Conservation (phyloP, 2,113 vertebrate species). For the Dicentrarchus labrax region DNA sequence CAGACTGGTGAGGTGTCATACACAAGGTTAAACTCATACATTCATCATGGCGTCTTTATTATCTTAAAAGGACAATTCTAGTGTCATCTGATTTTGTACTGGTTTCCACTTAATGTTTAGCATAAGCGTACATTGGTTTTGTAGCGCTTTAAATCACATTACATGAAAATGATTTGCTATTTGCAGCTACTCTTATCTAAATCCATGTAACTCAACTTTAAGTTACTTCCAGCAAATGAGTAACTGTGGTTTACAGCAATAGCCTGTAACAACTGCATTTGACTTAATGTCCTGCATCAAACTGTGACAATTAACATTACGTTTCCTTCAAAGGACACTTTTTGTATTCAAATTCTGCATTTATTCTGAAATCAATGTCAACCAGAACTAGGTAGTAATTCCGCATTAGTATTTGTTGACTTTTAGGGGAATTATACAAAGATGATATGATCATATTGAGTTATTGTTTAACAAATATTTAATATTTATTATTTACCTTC, state of each 20-base stretch:
- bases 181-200: neutral
- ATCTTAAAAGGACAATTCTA: neutral
- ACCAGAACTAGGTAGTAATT: neutral
- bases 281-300: neutral
- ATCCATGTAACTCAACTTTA: neutral
- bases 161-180: neutral
- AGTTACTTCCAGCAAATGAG: neutral
- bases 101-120: neutral
- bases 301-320: neutral
- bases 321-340: neutral
- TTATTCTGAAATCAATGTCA: neutral
- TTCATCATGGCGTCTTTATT: neutral
- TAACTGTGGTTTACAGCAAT: neutral
- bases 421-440: neutral
- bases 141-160: neutral
- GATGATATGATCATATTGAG: neutral
- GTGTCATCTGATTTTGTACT: neutral
- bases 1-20: conserved; percentile 72
- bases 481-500: conserved; percentile 93
- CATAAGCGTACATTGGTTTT: neutral
- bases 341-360: neutral
- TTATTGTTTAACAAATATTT: neutral
- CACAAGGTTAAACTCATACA: neutral
- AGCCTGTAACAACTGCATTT: neutral
- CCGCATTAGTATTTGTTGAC: neutral